Percentiles rank a stretch among this genome's conserved stretches.
phyloP scores from a whole-genome alignment of 30 jellyfish, hydroid and myxozoan species.

The Hydractinia symbiolongicarpus region DNA sequence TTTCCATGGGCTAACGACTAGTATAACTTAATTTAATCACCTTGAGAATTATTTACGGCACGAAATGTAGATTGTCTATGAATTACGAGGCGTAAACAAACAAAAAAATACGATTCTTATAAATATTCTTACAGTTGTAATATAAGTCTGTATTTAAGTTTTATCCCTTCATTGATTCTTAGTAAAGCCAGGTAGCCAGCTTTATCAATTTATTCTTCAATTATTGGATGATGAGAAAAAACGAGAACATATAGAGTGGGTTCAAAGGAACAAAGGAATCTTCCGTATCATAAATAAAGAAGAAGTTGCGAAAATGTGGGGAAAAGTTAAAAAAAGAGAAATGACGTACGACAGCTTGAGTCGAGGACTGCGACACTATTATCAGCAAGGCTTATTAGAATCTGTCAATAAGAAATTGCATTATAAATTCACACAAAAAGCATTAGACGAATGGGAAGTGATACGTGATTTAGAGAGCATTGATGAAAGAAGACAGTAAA shows the following conservation, averaged over 20 bases:
- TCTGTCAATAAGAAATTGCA: slow-evolving; percentile 77
- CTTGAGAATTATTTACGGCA: too few species aligned
- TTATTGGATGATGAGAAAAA: slow-evolving; percentile 52
- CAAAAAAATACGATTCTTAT: too few species aligned
- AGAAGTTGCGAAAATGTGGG: slow-evolving; percentile 74
- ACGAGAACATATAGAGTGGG: slow-evolving; percentile 55
- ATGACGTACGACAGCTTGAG: slow-evolving; percentile 88
- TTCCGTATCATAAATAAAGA: slow-evolving; percentile 65
- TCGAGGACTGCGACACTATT: slow-evolving; percentile 82
- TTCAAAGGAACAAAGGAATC: slow-evolving; percentile 55
- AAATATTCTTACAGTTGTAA: too few species aligned
- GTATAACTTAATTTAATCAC: too few species aligned
- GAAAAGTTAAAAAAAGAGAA: slow-evolving; percentile 48
- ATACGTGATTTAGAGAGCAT: neutral
- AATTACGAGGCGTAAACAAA: too few species aligned
- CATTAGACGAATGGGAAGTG: slow-evolving; percentile 63
- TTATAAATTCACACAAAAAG: slow-evolving; percentile 61
- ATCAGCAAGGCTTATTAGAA: slow-evolving; percentile 50
- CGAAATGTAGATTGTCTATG: too few species aligned
- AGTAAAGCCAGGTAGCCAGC: slow-evolving; percentile 64
- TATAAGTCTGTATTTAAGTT: neutral
- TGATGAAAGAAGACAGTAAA: neutral
- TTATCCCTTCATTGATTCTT: neutral
- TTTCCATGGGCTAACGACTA: too few species aligned
- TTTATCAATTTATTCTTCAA: slow-evolving; percentile 60